Base-by-base conservation (phyloP, 2,888 invertebrate species). In the Megaustenia siamemsis region DNA sequence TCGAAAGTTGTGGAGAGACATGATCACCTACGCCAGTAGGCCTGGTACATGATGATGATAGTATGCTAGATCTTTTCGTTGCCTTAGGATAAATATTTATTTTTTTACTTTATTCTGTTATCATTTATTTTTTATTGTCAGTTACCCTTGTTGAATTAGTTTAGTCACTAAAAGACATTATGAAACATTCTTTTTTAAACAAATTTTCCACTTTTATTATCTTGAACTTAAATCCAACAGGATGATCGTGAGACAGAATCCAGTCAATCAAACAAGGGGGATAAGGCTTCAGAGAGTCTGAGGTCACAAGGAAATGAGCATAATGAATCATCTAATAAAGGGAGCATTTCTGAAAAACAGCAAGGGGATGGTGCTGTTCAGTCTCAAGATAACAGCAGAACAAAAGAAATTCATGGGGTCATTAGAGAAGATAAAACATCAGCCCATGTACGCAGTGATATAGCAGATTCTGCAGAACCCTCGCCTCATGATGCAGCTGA, bases 201-300 rank as follows among this genome's bases (percentile, higher is more conserved):
- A n/a, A n/a, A n/a, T n/a, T n/a, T n/a, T n/a, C n/a, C n/a, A n/a
- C n/a, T n/a, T n/a, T n/a, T n/a, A n/a, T n/a, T n/a, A n/a, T n/a
- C n/a, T n/a, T n/a, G n/a, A 45, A 28, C 32, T 77, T 80, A 53
- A 21, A 32, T 80, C 40, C 32, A 43, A 15, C 53, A 82, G 82
- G 75, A 82, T 60, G 82, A 82, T 5, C 82, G 60, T 60, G 82
- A 82, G 32, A 28, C 60, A 10, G 82, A 82, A 28, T 10, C 73
- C 60, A 81, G 24, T 56, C 71, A 53, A 24, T 69, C 71, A 1
- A 15, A 40, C 43, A 81, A 80, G 66, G 69, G 69, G 3, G 69
- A 53, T 24, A 45, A 32, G 15, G 12, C 45, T 18, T n/a, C 4
- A 32, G 80, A 80, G 38, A 32, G 45, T 60, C 18, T 21, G 4